phyloP scores from a whole-genome alignment of 2,113 vertebrate genomes.

The Mus spicilegus region DNA sequence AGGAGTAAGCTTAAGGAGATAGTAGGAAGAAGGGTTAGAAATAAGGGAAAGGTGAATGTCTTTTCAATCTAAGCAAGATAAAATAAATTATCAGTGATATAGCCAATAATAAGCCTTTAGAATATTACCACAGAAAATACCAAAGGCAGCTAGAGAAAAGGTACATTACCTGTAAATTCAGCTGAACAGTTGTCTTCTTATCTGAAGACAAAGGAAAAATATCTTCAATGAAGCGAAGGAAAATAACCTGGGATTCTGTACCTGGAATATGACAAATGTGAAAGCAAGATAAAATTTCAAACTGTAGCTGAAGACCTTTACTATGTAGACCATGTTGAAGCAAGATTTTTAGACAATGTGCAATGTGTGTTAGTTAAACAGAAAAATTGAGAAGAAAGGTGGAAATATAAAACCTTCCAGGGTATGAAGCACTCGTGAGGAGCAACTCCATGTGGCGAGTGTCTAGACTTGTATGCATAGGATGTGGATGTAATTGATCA shows the following conservation, averaged over 20 bases:
- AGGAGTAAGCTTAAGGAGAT: neutral
- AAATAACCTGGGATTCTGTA: slow-evolving; percentile 16
- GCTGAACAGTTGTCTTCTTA: neutral
- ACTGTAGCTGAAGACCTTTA: neutral
- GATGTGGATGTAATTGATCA: neutral
- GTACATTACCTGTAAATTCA: neutral
- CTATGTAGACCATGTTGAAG: neutral
- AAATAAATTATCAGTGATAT: neutral
- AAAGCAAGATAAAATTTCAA: slow-evolving; percentile 5
- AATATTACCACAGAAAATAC: slow-evolving; percentile 22
- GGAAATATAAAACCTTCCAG: neutral
- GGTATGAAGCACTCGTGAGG: neutral
- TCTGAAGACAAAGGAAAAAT: neutral
- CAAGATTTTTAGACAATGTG: neutral
- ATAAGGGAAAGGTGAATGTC: neutral
- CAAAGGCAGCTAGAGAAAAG: slow-evolving; percentile 9
- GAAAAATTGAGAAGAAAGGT: slow-evolving; percentile 10
- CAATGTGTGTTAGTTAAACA: neutral
- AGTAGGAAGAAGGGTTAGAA: neutral
- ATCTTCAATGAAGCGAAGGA: neutral
- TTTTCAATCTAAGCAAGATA: slow-evolving; percentile 1
- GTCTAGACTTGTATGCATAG: neutral
- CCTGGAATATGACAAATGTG: neutral
- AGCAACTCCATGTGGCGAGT: neutral
- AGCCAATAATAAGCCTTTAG: neutral